These are phyloP conservation scores for Drosophila auraria DNA, from an alignment of 1,140 invertebrate genomes.

Conservation along the genomic window DNA sequence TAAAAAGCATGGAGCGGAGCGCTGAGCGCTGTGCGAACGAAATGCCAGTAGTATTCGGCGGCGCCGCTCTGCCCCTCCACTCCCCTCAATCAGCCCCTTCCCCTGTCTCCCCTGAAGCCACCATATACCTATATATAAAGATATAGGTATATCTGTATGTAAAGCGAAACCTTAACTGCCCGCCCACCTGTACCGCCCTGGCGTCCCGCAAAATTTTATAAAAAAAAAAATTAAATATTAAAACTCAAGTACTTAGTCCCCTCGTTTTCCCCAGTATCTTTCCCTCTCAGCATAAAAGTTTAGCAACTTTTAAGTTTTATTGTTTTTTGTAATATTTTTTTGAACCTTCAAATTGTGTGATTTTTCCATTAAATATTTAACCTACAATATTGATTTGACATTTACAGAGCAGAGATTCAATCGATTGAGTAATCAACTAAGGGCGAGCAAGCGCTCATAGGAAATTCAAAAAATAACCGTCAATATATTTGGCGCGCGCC, in stretches of 20 bases:
- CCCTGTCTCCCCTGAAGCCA: conserved; percentile 6
- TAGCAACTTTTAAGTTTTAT: conserved; percentile 18
- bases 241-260: not conserved
- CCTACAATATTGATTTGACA: conserved; percentile 52
- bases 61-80: conserved; percentile 52
- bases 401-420: conserved; percentile 37
- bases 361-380: conserved; percentile 41
- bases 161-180: conserved; percentile 36
- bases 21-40: conserved; percentile 75
- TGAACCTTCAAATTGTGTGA: not conserved
- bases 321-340: conserved; percentile 7
- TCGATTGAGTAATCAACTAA: conserved; percentile 55
- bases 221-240: not conserved
- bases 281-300: not conserved
- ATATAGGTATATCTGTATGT: conserved; percentile 9
- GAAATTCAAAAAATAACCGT: conserved; percentile 89
- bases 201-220: not conserved
- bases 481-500: conserved; percentile 94
- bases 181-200: conserved; percentile 55
- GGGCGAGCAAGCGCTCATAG: conserved; percentile 6
- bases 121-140: conserved; percentile 6
- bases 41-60: conserved; percentile 81
- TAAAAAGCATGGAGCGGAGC: conserved; percentile 76
- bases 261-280: not conserved
- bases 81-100: not conserved